These are phyloP conservation scores for Calliopsis andreniformis DNA, from an alignment of 1,140 invertebrate genomes.

Conservation along the genomic window DNA sequence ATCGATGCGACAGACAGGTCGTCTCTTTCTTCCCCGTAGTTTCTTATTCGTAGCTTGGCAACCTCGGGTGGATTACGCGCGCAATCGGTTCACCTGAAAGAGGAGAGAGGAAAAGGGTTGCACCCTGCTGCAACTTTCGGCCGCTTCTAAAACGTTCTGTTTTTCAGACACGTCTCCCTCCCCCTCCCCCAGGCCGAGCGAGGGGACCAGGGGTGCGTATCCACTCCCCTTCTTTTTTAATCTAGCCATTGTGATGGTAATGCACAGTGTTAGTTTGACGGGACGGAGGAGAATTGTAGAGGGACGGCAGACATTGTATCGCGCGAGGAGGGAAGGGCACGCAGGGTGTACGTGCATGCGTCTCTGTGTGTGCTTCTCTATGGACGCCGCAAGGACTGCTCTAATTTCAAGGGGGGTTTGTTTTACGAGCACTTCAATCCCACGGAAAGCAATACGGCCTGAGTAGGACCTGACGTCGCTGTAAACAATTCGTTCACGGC, in stretches of 20 bases:
- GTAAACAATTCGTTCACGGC: constrained; percentile 52
- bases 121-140: constrained; percentile 52
- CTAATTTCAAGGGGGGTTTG: constrained; percentile 75
- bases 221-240: constrained; percentile 76
- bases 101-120: constrained; percentile 50
- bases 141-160: constrained; percentile 72
- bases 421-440: constrained; percentile 77
- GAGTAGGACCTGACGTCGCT: constrained; percentile 72
- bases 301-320: constrained; percentile 70
- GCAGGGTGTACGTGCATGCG: constrained; percentile 25
- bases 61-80: constrained; percentile 59
- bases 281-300: constrained; percentile 2
- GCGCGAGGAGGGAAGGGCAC: constrained; percentile 66
- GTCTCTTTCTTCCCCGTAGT: not conserved
- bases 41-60: not conserved
- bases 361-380: constrained; percentile 36
- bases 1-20: constrained; percentile 28
- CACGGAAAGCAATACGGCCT: constrained; percentile 73
- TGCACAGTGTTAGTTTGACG: constrained; percentile 78
- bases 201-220: constrained; percentile 63
- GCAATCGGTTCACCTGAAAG: constrained; percentile 66
- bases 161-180: constrained; percentile 71
- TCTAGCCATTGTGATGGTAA: constrained; percentile 79
- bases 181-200: constrained; percentile 33
- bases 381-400: constrained; percentile 74